Base-by-base conservation (phyloP, 2,888 invertebrate species). In the Byasa hedistus region DNA sequence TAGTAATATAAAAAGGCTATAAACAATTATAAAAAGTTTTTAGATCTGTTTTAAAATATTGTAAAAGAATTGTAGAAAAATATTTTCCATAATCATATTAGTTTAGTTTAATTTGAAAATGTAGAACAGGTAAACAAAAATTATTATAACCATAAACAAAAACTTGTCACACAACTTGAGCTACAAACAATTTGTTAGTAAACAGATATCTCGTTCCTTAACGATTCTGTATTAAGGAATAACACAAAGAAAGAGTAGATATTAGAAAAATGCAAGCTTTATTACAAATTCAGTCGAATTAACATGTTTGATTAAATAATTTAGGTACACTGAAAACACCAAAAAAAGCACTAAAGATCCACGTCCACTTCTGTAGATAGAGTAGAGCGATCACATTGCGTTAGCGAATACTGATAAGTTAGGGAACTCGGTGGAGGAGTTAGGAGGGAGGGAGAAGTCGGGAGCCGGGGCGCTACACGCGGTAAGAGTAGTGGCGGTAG, bases 401-500 rank as follows among this genome's bases (percentile, higher is more conserved):
- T 85, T 85, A 86, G 88, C 84, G 85, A 91, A 91, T 90, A 90
- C 89, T 90, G 90, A 87, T 89, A 83, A 79, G 81, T 84, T 79
- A 62, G 64, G 72, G 73, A 72, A 76, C 75, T 69, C 44, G 74
- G 71, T 68, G 68, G 57, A 66, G 76, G 80, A 72, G 76, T 75
- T 75, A 76, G 73, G 72, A 70, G 65, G 73, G 71, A 70, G 72
- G 75, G 78, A 81, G 44, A 44, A 66, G 72, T 74, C 74, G 79
- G 76, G 79, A 74, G 74, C 75, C 76, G 88, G 86, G 86, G 73
- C 71, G 82, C 93, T 95, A 97, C 84, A 97, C 96, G 89, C 96
- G 95, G 92, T 97, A 96, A 78, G 96, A 96, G 93, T 94, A 97
- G 88, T 96, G 96, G 80, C 97, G 96, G 91, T 96, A 97, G 79